Base-by-base conservation (phyloP, 1,140 invertebrate species). In the Hermetia illucens region DNA sequence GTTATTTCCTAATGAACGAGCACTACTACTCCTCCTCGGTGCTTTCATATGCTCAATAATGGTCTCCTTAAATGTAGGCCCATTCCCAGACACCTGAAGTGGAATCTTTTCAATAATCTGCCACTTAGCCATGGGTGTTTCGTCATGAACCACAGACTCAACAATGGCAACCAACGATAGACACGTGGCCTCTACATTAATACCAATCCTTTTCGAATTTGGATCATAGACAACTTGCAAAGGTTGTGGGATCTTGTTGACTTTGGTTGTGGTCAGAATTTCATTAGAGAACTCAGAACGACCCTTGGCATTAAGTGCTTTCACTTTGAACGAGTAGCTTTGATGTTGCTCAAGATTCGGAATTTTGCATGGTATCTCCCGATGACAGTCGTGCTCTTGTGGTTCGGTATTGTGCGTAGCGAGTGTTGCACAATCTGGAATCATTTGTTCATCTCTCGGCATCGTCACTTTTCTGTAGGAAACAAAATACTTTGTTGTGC, bases 301-400 rank as follows among this genome's bases (percentile, higher is more conserved):
- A 8, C 82, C 84, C 55, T 84, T 84, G 1, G 79, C 78, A 51
- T 90, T 92, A 39, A 82, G 70, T 0, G 86, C 86, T 64, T 86
- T 86, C 16, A 89, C 76, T 72, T 84, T 85, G 53, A 89, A 87
- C 0, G 75, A 64, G 50, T 88, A 90, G 6, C 69, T 75, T 47
- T 82, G 81, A 52, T 89, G 82, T 49, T 90, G 85, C 8, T 87
- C 79, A 2, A 92, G 63, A 18, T 73, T 66, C 0, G 77, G 80
- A 0, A 93, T 78, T 52, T 88, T 88, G 58, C 90, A 94, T 1
- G 87, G 87, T 48, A 89, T 87, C 20, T 76, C 74, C 13, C 74
- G 66, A 21, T 82, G 76, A 50, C 89, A 94, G 46, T 90, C 82
- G 29, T 81, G 72, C 51, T 89, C 83, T 43, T 75, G 70, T 78